phyloP scores from a whole-genome alignment of 2,113 vertebrate genomes.

The Rhizomys pruinosus region DNA sequence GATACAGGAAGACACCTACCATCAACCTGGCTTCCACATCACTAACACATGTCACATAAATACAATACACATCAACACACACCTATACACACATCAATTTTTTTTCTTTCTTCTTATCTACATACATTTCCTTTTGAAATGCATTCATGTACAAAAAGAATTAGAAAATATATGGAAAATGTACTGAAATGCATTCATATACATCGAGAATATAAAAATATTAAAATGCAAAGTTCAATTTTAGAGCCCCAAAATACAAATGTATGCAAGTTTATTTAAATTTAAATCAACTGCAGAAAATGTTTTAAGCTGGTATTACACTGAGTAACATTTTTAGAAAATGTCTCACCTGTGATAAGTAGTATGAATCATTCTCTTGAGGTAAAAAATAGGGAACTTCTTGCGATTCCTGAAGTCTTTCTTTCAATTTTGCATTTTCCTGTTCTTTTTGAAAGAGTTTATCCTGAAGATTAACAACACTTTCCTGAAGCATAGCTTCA shows the following conservation, averaged over 20 bases:
- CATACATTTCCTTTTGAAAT: background rate
- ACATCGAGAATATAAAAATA: constrained; percentile 6
- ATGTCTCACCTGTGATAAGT: constrained; percentile 84
- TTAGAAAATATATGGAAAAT: too few species aligned
- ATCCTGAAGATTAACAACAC: constrained; percentile 87
- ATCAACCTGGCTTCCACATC: background rate
- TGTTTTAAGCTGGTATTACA: background rate
- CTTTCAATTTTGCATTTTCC: constrained; percentile 88
- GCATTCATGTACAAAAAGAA: too few species aligned
- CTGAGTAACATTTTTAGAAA: constrained; percentile 52
- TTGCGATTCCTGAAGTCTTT: constrained; percentile 84
- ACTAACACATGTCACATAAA: background rate
- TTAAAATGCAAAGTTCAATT: background rate
- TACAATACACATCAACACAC: background rate
- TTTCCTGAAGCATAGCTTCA: constrained; percentile 89
- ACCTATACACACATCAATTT: background rate
- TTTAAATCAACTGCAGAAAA: background rate
- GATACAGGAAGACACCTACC: background rate
- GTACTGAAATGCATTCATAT: too few species aligned
- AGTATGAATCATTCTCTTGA: constrained; percentile 83
- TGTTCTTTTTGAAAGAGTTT: constrained; percentile 90
- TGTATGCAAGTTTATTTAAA: constrained; percentile 16
- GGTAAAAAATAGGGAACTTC: constrained; percentile 62
- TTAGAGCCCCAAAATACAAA: background rate
- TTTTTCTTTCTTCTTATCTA: constrained; percentile 6